phyloP scores from a whole-genome alignment of 2,888 invertebrate genomes.

The Ochlodes sylvanus region DNA sequence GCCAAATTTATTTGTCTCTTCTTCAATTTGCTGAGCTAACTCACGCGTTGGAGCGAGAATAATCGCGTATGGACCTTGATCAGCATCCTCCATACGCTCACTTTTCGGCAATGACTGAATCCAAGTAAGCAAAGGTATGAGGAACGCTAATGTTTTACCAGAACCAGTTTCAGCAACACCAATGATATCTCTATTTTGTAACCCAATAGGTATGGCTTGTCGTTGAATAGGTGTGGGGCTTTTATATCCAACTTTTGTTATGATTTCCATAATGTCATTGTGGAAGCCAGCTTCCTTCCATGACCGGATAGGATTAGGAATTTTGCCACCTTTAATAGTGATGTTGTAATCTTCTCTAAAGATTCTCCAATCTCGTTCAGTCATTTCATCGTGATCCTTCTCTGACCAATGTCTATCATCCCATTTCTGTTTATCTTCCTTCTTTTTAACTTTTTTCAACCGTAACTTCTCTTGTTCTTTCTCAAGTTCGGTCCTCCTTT shows the following conservation, averaged over 20 bases:
- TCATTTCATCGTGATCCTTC: constrained; percentile 97
- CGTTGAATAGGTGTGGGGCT: constrained; percentile 99
- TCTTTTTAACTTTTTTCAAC: constrained; percentile 95
- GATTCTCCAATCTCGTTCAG: constrained; percentile 99
- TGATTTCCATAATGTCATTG: constrained; percentile 95
- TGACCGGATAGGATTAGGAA: constrained; percentile 97
- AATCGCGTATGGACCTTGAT: constrained; percentile 99
- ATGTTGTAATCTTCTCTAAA: constrained; percentile 99
- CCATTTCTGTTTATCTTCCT: constrained; percentile 99
- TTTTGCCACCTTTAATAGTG: constrained; percentile 98
- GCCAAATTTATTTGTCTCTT: constrained; percentile 99
- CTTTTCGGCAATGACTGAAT: constrained; percentile 98
- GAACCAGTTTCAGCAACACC: constrained; percentile 99
- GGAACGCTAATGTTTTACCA: constrained; percentile 99
- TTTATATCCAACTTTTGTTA: constrained; percentile 97
- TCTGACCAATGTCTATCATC: constrained; percentile 99
- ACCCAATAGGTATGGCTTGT: constrained; percentile 99
- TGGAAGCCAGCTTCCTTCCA: constrained; percentile 98
- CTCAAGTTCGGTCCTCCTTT: constrained; percentile 97
- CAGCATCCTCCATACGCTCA: constrained; percentile 94
- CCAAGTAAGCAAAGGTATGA: constrained; percentile 98
- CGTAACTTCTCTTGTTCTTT: constrained; percentile 98
- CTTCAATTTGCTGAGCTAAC: constrained; percentile 99
- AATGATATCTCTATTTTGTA: constrained; percentile 97
- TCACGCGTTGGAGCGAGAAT: constrained; percentile 99